Evolutionary conservation across 2,888 invertebrate species (phyloP).

Genomic region (Eristalis arbustorum): DNA sequence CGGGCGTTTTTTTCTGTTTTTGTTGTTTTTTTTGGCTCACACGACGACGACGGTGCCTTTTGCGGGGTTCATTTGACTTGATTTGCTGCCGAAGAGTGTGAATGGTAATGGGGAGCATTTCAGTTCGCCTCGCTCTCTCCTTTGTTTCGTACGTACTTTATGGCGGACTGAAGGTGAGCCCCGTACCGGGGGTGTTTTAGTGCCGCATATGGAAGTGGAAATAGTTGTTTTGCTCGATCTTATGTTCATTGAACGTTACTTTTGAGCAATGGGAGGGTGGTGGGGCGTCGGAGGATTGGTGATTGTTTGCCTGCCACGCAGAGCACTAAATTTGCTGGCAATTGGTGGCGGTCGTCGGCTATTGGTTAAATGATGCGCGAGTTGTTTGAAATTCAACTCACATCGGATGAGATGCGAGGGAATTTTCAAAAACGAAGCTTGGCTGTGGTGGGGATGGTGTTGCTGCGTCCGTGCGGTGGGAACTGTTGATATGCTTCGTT

Average conservation of each 20-base stretch:
- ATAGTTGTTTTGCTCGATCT: conserved; percentile 47
- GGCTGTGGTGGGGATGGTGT: background rate
- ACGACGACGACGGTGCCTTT: background rate
- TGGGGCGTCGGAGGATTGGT: background rate
- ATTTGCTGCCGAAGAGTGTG: conserved; percentile 67
- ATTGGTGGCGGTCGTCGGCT: conserved; percentile 22
- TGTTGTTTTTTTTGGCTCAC: conserved; percentile 3
- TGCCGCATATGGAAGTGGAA: conserved; percentile 54
- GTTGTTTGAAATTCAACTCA: conserved; percentile 4
- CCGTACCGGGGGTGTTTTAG: conserved; percentile 37
- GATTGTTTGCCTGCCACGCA: background rate
- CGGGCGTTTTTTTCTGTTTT: background rate
- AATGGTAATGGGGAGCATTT: conserved; percentile 63
- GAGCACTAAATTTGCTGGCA: conserved; percentile 26
- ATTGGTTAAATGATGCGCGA: conserved; percentile 23
- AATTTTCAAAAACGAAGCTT: background rate
- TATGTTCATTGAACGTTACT: conserved; percentile 31
- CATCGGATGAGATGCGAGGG: background rate
- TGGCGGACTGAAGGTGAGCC: conserved; percentile 55
- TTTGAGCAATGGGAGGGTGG: background rate
- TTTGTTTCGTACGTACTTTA: conserved; percentile 66
- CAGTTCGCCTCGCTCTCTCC: conserved; percentile 65
- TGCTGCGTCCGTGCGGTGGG: background rate
- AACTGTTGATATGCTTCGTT: background rate
- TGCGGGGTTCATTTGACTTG: conserved; percentile 69